Conservation (phyloP, 2,888 invertebrate genomes). For the Spialia ferax region DNA sequence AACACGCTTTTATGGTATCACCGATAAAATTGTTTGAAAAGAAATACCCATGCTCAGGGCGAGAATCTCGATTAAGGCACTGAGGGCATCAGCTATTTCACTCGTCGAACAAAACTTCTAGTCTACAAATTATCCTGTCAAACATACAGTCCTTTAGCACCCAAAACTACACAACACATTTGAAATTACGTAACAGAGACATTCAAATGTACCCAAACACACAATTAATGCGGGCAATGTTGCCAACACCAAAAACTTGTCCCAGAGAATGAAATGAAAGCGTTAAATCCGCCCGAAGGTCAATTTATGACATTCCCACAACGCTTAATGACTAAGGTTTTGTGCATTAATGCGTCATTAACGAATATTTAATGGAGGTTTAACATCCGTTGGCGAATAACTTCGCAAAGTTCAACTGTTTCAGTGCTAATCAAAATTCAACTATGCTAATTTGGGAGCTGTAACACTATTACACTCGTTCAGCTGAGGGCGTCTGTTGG, state of each 20-base stretch:
- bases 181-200: conserved; percentile 19
- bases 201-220: conserved; percentile 15
- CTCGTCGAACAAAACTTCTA: conserved; percentile 1
- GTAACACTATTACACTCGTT: conserved; percentile 43
- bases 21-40: too few species aligned
- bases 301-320: conserved; percentile 61
- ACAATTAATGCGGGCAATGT: conserved; percentile 20
- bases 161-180: conserved; percentile 2
- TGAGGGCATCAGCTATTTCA: background rate
- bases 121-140: background rate
- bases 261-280: conserved; percentile 34
- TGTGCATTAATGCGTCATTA: conserved; percentile 72
- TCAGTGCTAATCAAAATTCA: conserved; percentile 81
- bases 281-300: conserved; percentile 55
- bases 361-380: conserved; percentile 68
- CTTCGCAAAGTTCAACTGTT: conserved; percentile 63
- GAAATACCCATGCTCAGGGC: too few species aligned
- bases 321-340: conserved; percentile 69
- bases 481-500: conserved; percentile 22
- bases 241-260: conserved; percentile 33
- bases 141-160: background rate
- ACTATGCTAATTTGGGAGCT: conserved; percentile 74
- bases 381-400: conserved; percentile 54
- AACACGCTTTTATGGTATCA: too few species aligned
- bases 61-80: background rate